Base-by-base conservation (phyloP, 2,797 vertebrate genomes). In the Myotis findleyi region DNA sequence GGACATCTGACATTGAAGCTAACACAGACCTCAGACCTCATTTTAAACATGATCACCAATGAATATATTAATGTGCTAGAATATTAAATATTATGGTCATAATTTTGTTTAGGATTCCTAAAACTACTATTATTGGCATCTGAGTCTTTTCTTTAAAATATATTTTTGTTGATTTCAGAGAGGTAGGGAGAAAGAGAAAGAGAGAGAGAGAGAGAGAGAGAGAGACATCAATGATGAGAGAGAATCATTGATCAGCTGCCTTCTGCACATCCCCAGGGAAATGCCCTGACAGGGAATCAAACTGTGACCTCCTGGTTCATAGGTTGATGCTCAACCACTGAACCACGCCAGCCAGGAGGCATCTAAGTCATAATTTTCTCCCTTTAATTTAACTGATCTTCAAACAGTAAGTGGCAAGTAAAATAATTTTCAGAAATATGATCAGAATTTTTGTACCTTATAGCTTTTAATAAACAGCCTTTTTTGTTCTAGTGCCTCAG, bases 381-480 rank as follows among this genome's bases (percentile, higher is more conserved):
- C 17, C 69, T 94, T 96, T 82, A 68, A 82, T 77, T 57, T 73
- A 72, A 72, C 4, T 47, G 79, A 83, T 93, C 72, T 76, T 81
- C 5, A 14, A 69, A 33, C 62, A 86, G 68, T 84, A 97, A 94
- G 96, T 18, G 96, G 71, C 64, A 96, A 97, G 77, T 94, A 25
- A 95, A 94, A 79, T 87, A 85, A 44, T 93, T 97, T 97, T 97
- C 77, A 97, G 86, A 92, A 81, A 30, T 18, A 33, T 84, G 86
- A 87, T 91, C 55, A 94, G 89, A 97, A 96, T 96, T 85, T 94
- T 97, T 95, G 30, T 91, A 89, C 95, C 95, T 91, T 95, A 94
- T 79, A 96, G 96, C 81, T 97, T 97, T 97, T 97, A 95, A 96
- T 96, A 98, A 97, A 97, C 92, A 97, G 93, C 88, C 64, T 14